A percentile compares a stretch with the other conserved stretches of the same genome.
phyloP scores from a whole-genome alignment of 1,140 invertebrate species.

The Saccostrea echinata region DNA sequence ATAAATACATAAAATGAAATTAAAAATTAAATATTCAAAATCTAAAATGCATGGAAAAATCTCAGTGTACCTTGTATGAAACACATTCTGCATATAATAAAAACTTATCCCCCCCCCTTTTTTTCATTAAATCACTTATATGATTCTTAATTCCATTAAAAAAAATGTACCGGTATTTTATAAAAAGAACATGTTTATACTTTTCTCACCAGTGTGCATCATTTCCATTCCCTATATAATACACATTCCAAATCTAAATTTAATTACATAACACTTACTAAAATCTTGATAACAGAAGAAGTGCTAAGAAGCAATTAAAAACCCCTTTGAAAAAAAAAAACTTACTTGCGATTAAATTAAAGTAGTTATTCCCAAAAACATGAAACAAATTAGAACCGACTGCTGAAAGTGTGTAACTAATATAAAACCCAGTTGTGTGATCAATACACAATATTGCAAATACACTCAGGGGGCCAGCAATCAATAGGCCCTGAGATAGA shows the following conservation, averaged over 20 bases:
- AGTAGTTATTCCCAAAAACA: slow-evolving; percentile 19
- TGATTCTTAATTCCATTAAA: too few relatives aligned
- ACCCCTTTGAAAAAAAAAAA: not conserved
- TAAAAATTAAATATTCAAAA: too few relatives aligned
- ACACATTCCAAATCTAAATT: not conserved
- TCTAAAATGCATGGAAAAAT: too few relatives aligned
- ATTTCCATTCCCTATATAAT: not conserved
- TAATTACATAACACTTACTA: not conserved
- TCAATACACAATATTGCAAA: slow-evolving; percentile 39
- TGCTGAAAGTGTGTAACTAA: slow-evolving; percentile 34
- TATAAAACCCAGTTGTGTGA: slow-evolving; percentile 5
- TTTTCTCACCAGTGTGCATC: too few relatives aligned
- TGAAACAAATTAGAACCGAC: slow-evolving; percentile 15
- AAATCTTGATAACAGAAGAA: not conserved
- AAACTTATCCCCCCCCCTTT: too few relatives aligned
- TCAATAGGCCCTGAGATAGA: slow-evolving; percentile 4
- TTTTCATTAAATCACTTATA: too few relatives aligned
- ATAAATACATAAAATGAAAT: too few relatives aligned
- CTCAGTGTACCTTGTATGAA: too few relatives aligned
- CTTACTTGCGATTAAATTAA: slow-evolving; percentile 8
- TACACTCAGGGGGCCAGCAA: slow-evolving; percentile 19
- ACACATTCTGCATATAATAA: too few relatives aligned
- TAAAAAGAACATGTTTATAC: too few relatives aligned
- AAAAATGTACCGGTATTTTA: too few relatives aligned
- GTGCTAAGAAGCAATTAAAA: not conserved